Percentiles rank a stretch among this genome's conserved stretches.
These are phyloP conservation scores for Rotaria magnacalcarata DNA, from an alignment of 2,888 invertebrate genomes.

Conservation along the genomic window DNA sequence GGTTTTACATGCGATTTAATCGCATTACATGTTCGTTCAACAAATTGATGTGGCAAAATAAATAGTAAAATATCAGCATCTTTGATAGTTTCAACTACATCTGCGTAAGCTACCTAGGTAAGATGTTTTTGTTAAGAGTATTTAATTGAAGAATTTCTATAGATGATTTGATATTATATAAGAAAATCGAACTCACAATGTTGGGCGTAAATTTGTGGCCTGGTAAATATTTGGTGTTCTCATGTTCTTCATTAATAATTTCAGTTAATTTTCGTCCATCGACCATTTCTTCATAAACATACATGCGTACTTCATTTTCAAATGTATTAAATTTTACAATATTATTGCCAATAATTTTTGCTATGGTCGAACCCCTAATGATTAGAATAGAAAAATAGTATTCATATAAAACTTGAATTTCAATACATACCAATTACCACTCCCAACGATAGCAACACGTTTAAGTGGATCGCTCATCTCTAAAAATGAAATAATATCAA, in stretches of 20 bases:
- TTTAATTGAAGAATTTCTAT: background rate
- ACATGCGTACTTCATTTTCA: slow-evolving; percentile 73
- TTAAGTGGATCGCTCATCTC: too few species aligned
- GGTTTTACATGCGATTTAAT: slow-evolving; percentile 82
- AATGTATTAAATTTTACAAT: slow-evolving; percentile 73
- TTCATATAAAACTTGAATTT: too few species aligned
- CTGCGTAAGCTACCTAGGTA: slow-evolving; percentile 79
- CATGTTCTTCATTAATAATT: slow-evolving; percentile 92
- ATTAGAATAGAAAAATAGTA: too few species aligned
- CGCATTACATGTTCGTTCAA: slow-evolving; percentile 62
- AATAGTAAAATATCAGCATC: slow-evolving; percentile 90
- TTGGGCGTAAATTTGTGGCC: slow-evolving; percentile 86
- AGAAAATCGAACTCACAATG: slow-evolving; percentile 65
- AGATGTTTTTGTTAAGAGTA: background rate
- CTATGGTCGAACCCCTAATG: slow-evolving; percentile 68
- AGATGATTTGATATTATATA: too few species aligned
- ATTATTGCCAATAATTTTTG: slow-evolving; percentile 91
- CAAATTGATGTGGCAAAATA: slow-evolving; percentile 95
- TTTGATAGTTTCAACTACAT: slow-evolving; percentile 79
- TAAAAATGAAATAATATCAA: too few species aligned
- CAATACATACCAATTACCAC: too few species aligned
- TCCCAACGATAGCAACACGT: too few species aligned
- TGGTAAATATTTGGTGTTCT: slow-evolving; percentile 95
- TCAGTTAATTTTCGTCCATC: slow-evolving; percentile 94
- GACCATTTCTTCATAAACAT: slow-evolving; percentile 85